phyloP scores from a whole-genome alignment of 2,797 vertebrate species.

The Babyrousa celebensis region DNA sequence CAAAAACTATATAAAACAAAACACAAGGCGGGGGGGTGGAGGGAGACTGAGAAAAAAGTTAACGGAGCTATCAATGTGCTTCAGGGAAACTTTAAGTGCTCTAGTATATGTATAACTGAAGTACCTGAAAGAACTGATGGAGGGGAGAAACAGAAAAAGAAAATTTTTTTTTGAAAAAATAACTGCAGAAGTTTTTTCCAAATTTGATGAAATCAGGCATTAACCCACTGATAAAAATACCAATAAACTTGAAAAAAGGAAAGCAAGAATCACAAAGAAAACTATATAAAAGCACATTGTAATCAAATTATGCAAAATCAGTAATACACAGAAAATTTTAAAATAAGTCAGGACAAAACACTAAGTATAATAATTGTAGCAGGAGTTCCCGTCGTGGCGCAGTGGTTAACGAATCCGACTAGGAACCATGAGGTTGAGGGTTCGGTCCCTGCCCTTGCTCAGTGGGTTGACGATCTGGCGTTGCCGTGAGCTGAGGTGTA shows the following conservation, averaged over 20 bases:
- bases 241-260: background rate
- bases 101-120: background rate
- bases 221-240: background rate
- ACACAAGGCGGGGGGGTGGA: background rate
- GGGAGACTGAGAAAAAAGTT: background rate
- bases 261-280: conserved; percentile 5
- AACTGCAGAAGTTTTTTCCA: background rate
- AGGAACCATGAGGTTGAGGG: no score
- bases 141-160: background rate
- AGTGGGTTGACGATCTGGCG: no score
- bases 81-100: background rate
- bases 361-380: background rate
- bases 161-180: background rate
- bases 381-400: no score
- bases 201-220: background rate
- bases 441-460: no score
- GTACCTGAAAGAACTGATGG: background rate
- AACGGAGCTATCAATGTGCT: background rate
- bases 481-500: no score
- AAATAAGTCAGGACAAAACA: background rate
- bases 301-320: conserved; percentile 29
- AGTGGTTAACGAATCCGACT: no score
- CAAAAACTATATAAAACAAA: conserved; percentile 12
- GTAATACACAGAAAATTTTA: conserved; percentile 40
- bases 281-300: background rate